phyloP scores from a whole-genome alignment of 2,113 vertebrate species.

The Kobus ellipsiprymnus region DNA sequence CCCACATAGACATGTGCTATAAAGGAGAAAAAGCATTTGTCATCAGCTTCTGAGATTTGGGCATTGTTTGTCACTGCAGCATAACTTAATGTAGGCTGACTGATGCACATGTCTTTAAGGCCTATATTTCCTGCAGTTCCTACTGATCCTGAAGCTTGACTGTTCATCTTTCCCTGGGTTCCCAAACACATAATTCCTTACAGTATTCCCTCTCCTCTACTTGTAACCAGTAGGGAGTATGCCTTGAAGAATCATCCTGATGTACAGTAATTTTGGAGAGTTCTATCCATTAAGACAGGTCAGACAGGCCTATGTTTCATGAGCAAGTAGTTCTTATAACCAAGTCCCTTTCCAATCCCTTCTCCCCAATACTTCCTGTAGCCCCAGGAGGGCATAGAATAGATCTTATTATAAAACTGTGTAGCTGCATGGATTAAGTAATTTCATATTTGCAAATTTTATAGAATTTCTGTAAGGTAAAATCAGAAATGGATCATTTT shows the following conservation, averaged over 20 bases:
- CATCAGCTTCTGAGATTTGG: neutral
- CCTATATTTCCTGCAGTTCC: neutral
- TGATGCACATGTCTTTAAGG: neutral
- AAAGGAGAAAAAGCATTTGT: neutral
- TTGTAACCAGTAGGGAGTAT: neutral
- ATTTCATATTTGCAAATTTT: neutral
- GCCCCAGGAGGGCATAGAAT: neutral
- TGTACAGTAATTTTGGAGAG: neutral
- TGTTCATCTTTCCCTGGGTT: neutral
- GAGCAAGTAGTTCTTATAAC: neutral
- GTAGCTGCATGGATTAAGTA: neutral
- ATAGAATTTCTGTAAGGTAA: conserved; percentile 4
- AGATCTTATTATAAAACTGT: conserved; percentile 3
- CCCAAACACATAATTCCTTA: neutral
- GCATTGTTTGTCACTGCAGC: neutral
- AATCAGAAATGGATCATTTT: conserved; percentile 27
- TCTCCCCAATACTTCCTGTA: neutral
- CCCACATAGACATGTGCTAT: neutral
- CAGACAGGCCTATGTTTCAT: neutral
- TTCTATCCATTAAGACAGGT: neutral
- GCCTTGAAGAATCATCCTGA: neutral
- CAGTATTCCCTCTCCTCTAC: neutral
- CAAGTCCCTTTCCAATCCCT: neutral
- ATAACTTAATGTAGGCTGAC: neutral
- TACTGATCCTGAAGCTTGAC: neutral